These are phyloP conservation scores for Lycophotia porphyrea DNA, from an alignment of 2,888 invertebrate species.

Conservation along the genomic window DNA sequence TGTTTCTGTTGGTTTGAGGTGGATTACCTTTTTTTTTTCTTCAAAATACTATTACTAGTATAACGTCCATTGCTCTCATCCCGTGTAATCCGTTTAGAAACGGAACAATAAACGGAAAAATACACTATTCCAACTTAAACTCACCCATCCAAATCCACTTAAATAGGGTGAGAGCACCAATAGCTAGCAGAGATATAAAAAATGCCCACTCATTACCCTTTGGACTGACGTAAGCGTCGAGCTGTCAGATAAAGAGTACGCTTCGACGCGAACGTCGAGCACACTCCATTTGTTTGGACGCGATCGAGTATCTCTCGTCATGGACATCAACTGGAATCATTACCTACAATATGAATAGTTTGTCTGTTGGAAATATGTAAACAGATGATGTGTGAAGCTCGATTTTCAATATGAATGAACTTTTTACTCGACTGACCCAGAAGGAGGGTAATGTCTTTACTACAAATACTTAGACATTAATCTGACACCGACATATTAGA, in stretches of 20 bases:
- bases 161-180: slow-evolving; percentile 32
- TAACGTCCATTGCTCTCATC: too few relatives aligned
- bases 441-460: background rate
- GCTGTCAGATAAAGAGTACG: slow-evolving; percentile 68
- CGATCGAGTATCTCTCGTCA: slow-evolving; percentile 61
- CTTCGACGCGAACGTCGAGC: slow-evolving; percentile 62
- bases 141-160: slow-evolving; percentile 26
- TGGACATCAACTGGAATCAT: slow-evolving; percentile 54
- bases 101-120: background rate
- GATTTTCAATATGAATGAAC: background rate
- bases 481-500: background rate
- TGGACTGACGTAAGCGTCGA: slow-evolving; percentile 63
- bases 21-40: too few relatives aligned
- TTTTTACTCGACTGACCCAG: too few relatives aligned
- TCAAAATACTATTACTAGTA: too few relatives aligned
- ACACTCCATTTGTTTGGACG: slow-evolving; percentile 73
- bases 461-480: background rate
- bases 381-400: background rate
- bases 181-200: slow-evolving; percentile 49
- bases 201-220: slow-evolving; percentile 64
- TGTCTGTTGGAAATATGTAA: background rate
- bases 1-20: background rate
- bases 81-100: background rate
- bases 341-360: slow-evolving; percentile 47
- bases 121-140: slow-evolving; percentile 13